A percentile compares a stretch with the other conserved stretches of the same genome.
Conservation (phyloP, 2,797 vertebrate species). For the Spea hammondii region DNA sequence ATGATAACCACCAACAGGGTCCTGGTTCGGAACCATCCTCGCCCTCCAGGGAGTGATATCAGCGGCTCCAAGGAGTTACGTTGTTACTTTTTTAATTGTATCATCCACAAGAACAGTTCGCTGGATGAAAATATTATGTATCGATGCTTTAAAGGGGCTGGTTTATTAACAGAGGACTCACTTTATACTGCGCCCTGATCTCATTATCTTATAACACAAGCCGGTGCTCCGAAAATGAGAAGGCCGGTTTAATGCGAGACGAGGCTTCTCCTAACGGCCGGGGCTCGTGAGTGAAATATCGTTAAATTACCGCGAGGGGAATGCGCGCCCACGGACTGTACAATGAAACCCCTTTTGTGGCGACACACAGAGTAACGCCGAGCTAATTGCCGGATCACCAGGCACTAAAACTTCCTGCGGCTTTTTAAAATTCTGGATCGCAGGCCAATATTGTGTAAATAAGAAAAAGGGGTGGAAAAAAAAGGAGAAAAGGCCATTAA, state of each 20-base stretch:
- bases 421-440: slow-evolving; percentile 39
- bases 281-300: neutral
- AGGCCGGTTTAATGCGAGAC: too few species aligned
- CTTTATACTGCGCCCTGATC: neutral
- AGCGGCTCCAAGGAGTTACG: too few species aligned
- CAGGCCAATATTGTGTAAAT: slow-evolving; percentile 40
- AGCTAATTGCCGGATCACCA: slow-evolving; percentile 16
- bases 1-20: too few species aligned
- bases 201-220: neutral
- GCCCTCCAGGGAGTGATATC: too few species aligned
- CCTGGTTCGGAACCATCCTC: too few species aligned
- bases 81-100: too few species aligned
- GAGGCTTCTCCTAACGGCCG: neutral
- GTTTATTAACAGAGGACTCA: too few species aligned
- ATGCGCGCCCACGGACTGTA: slow-evolving; percentile 10
- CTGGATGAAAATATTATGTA: too few species aligned
- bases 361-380: neutral
- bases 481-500: slow-evolving; percentile 26
- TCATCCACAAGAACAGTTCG: too few species aligned
- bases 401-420: slow-evolving; percentile 5
- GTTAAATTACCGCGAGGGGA: neutral
- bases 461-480: slow-evolving; percentile 9
- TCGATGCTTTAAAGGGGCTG: too few species aligned
- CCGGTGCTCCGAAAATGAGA: neutral
- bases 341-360: neutral